Evolutionary conservation across 2,797 vertebrate genomes (phyloP), one percentile per base, ranked within the genome.

Genomic region (Sebastes ruberrimus): DNA sequence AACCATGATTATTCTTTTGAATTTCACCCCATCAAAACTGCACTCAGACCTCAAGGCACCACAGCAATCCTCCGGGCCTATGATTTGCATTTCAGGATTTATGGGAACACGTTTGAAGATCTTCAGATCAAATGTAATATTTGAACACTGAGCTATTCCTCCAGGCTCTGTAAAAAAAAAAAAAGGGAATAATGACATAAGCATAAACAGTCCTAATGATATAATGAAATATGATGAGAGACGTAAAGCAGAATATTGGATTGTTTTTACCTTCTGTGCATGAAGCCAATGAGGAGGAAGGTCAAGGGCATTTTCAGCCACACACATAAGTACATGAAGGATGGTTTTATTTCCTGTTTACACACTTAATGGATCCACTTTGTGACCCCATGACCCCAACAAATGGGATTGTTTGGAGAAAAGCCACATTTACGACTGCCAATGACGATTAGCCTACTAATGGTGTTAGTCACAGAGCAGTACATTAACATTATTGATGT

Each of bases 1-100:
- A 94, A 94, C 90, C 92, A 87, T 91, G 93, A 94, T 93, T 95
- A 94, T 94, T 94, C 94, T 93, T 94, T 94, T 94, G 94, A 94
- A 86, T 93, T 92, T 93, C 89, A 88, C 91, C 93, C 90, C 94
- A 93, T 92, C 92, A 89, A 90, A 92, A 93, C 89, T 91, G 81
- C 82, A 71, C 89, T 90, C 93, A 95, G 94, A 94, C 94, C 91
- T 90, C 83, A 79, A 91, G 94, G 93, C 94, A 94, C 94, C 94
- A 87, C 86, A 71, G 85, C 84, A 89, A 93, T 93, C 94, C 92
- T 92, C 70, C 4, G 85, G 87, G 90, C 83, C 88, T 91, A 13
- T 91, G 90, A 94, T 92, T 94, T 93, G 88, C 92, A 93, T 93
- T 84, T 91, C 59, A 87, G 85, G 92, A 93, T 92, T 94, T 90